Evolutionary conservation across 2,113 vertebrate genomes (phyloP), one percentile per base, ranked within the genome.

Genomic region (Rutilus rutilus): DNA sequence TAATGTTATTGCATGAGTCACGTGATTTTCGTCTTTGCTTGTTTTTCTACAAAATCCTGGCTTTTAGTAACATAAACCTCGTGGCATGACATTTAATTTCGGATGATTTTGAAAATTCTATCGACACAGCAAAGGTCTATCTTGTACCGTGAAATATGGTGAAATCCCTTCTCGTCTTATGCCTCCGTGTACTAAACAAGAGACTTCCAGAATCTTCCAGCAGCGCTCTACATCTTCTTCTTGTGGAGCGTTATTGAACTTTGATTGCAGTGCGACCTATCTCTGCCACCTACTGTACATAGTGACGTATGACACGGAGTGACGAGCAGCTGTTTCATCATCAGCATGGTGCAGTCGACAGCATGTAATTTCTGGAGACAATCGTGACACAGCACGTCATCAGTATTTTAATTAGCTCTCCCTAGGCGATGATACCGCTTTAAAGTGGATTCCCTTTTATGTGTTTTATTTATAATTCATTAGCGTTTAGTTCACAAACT

Each of bases 151-250:
- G 45, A 64, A 47, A 77, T 19, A 80, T 27, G 50, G n/a, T 27
- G 59, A n/a, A 57, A 64, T 19, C 30, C n/a, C 30, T 74, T 25
- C 76, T 64, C 36, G 52, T 36, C 83, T 79, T 75, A 73, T 36
- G 52, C 25, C 82, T 15, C 65, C 17, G 78, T 39, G 59, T 47
- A 45, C 8, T 14, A 59, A 42, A 17, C 19, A 73, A 57, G 12
- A 79, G 64, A 69, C 83, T 88, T 88, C 87, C 45, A 82, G 87
- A 88, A 88, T 74, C 87, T 88, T 88, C 87, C 50, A 87, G 39
- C 52, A 23, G 30, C 5, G 15, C 19, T 52, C 45, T 27, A 3
- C 27, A 30, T 78, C 69, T 77, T 73, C 82, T 83, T 83, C 82
- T 39, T 0, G 30, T 74, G 65, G 42, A 50, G 25, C 5, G 6